These are phyloP conservation scores for Himalopsyche tibetana DNA, from an alignment of 2,888 invertebrate species.

Conservation along the genomic window DNA sequence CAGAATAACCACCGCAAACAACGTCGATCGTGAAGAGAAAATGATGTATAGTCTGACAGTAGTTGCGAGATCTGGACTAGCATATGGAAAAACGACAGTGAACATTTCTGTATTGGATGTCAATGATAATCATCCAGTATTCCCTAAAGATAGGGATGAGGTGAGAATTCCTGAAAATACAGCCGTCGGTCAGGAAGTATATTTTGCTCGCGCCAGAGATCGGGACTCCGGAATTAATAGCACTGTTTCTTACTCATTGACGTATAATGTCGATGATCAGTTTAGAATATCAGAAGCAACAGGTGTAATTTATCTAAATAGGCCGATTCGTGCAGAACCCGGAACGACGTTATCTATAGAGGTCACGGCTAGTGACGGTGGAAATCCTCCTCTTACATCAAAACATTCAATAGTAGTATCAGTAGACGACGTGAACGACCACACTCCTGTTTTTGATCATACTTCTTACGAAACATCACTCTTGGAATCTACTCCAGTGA, in stretches of 20 bases:
- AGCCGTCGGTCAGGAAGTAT: conserved; percentile 95
- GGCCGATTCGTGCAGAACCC: conserved; percentile 86
- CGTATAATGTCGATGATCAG: conserved; percentile 86
- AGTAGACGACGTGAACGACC: conserved; percentile 94
- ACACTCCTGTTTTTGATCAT: conserved; percentile 95
- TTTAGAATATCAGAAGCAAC: conserved; percentile 91
- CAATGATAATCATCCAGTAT: conserved; percentile 94
- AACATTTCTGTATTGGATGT: conserved; percentile 90
- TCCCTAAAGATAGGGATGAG: conserved; percentile 87
- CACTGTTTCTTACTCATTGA: conserved; percentile 87
- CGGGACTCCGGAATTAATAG: conserved; percentile 93
- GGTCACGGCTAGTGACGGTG: conserved; percentile 91
- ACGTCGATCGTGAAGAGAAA: conserved; percentile 90
- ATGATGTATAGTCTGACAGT: conserved; percentile 86
- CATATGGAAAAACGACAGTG: conserved; percentile 87
- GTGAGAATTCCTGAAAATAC: conserved; percentile 90
- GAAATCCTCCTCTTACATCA: conserved; percentile 84
- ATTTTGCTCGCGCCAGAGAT: conserved; percentile 91
- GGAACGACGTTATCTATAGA: conserved; percentile 84
- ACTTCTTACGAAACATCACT: conserved; percentile 95
- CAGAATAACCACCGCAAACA: conserved; percentile 84
- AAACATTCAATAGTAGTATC: conserved; percentile 84
- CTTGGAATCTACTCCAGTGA: conserved; percentile 92
- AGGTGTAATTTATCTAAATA: conserved; percentile 92
- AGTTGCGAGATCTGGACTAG: conserved; percentile 86